Base-by-base conservation (phyloP, 1,140 invertebrate species). In the Stegodyphus mimosarum region DNA sequence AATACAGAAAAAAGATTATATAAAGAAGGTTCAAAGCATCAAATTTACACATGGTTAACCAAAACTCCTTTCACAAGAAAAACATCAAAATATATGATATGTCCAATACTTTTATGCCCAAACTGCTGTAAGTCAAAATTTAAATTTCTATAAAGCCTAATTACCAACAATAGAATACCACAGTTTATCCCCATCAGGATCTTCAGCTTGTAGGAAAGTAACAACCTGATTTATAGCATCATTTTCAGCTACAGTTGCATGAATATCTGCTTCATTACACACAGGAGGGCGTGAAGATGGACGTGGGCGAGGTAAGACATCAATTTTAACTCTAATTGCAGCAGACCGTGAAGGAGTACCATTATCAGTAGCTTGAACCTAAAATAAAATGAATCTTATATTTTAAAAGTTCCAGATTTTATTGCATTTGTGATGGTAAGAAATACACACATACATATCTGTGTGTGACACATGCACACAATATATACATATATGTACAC, bases 131-230 rank as follows among this genome's bases (percentile, higher is more conserved):
- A 33, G 33, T 33, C 33, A 33, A 33, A 33, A 33, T 33, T 33
- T 33, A 33, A 33, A 33, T 33, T 33, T 33, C 3, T 3, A 33
- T 33, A 33, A 33, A 33, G 33, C 33, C 6, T 67, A n/a, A 94
- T 92, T 91, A 96, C 96, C 95, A 69, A 95, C 92, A 86, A 98
- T 98, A 88, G 95, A 94, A 90, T 95, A 98, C 95, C 96, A 98
- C 64, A 99, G 90, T 69, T 93, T 92, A 89, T 97, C 95, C 51
- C 93, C 93, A 89, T 98, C 96, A 71, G 93, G 92, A 91, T 98
- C 97, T 7, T 92, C 91, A 0, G 96, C 96, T 88, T 95, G 93
- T 76, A 98, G 92, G 33, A 96, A 91, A 11, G 94, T 92, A 0
- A 98, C 94, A 74, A 97, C 91, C 90, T 95, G 95, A 9, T 95